A percentile compares a stretch with the other conserved stretches of the same genome.
These are phyloP conservation scores for Pogonognathellus flavescens DNA, from an alignment of 1,140 invertebrate species.

Conservation along the genomic window DNA sequence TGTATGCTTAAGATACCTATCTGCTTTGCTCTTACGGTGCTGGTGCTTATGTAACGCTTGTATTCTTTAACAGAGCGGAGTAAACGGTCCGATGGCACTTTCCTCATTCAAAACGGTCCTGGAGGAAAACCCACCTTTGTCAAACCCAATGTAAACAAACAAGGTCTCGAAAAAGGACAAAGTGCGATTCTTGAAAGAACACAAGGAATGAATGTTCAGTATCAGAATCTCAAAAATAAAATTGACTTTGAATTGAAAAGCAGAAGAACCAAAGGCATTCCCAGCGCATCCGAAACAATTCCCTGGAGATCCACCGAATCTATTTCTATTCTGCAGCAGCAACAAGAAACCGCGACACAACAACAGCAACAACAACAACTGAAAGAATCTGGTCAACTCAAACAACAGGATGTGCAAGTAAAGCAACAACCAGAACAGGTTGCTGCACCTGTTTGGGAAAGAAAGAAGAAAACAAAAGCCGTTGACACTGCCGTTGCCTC, in stretches of 20 bases:
- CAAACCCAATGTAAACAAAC: constrained; percentile 30
- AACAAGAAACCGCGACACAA: not conserved
- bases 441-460: not conserved
- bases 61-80: not conserved
- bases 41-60: not conserved
- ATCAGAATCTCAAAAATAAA: constrained; percentile 34
- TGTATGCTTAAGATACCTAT: not conserved
- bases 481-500: too few species aligned
- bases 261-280: constrained; percentile 4
- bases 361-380: not conserved
- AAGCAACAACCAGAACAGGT: not conserved
- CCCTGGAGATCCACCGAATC: constrained; percentile 4
- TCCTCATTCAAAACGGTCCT: not conserved
- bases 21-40: not conserved
- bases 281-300: constrained; percentile 16
- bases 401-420: not conserved
- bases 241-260: constrained; percentile 29
- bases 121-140: constrained; percentile 8
- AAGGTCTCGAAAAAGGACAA: not conserved
- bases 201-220: not conserved
- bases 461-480: not conserved
- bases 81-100: constrained; percentile 2
- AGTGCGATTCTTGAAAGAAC: not conserved
- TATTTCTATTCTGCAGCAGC: not conserved
- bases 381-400: not conserved